Evolutionary conservation across 2,113 vertebrate species (phyloP), one percentile per base, ranked within the genome.

Genomic region (Cebus imitator): DNA sequence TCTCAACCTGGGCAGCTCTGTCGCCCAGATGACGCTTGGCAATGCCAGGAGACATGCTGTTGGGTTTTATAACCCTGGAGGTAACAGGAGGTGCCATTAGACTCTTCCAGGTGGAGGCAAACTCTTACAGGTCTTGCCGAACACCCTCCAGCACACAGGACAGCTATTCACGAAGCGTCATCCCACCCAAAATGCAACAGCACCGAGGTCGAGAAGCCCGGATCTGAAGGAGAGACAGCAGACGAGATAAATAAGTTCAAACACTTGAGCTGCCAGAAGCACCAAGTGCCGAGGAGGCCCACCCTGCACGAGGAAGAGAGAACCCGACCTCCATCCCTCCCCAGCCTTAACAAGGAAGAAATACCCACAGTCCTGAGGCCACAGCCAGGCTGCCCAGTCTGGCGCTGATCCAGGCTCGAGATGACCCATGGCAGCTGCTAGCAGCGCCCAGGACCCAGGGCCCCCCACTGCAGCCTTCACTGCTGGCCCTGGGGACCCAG

Each of bases 1-100:
- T 40, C 76, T 40, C 52, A 2, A 12, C 2, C 0, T 11, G n/a
- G 50, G 23, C 0, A 0, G 30, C 21, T 12, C 5, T 0, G 68
- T n/a, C 20, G 1, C 85, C 68, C 7, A 7, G n/a, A 10, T 57
- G 68, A 52, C 68, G 45, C 45, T 0, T 3, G 45, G 45, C 55
- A 3, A 20, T 3, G 30, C 17, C 45, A 17, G 76, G 55, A 75
- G 43, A 32, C 70, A 5, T 72, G 73, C 50, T 61, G 40, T 61
- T 16, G 10, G 64, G 58, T 64, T 82, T 40, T 55, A 64, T 37
- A 52, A 14, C 30, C 18, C 52, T 40, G 61, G 37, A 6, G 86
- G 68, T 8, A 23, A 16, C 23, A 14, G 0, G 30, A 11, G n/a
- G 10, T 40, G 78, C 79, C 52, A 3, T 21, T 2, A 27, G 93